A percentile compares a stretch with the other conserved stretches of the same genome.
Evolutionary conservation across 2,797 vertebrate species (phyloP).

Genomic region (Labeo calbasu): DNA sequence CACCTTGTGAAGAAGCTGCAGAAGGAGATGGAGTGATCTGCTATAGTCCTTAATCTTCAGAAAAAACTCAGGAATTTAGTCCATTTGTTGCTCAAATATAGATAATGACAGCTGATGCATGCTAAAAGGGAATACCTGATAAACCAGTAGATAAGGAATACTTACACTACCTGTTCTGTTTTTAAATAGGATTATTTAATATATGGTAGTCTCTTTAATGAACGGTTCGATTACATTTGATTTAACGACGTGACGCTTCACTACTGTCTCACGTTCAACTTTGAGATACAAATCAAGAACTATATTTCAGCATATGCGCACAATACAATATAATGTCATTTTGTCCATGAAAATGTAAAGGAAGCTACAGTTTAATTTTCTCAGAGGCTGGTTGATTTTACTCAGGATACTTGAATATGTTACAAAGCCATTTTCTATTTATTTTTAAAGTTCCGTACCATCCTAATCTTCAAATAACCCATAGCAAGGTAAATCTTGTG

Average conservation of each 20-base stretch:
- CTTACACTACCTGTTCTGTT: slow-evolving; percentile 2
- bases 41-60: not conserved
- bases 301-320: not conserved
- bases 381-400: not conserved
- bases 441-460: not conserved
- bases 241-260: not conserved
- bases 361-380: not conserved
- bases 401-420: not conserved
- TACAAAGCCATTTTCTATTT: not conserved
- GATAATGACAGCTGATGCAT: not conserved
- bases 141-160: not conserved
- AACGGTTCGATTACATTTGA: not conserved
- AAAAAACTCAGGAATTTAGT: slow-evolving; percentile 17
- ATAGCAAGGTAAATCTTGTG: not conserved
- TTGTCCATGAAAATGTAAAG: slow-evolving; percentile 15
- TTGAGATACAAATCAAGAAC: not conserved
- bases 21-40: slow-evolving; percentile 32
- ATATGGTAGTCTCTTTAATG: not conserved
- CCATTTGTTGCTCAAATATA: not conserved
- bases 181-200: not conserved
- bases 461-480: not conserved
- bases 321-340: not conserved
- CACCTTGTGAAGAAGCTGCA: slow-evolving; percentile 83
- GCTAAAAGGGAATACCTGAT: not conserved
- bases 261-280: not conserved